phyloP scores from a whole-genome alignment of 1,140 invertebrate species.

The Cherax quadricarinatus region DNA sequence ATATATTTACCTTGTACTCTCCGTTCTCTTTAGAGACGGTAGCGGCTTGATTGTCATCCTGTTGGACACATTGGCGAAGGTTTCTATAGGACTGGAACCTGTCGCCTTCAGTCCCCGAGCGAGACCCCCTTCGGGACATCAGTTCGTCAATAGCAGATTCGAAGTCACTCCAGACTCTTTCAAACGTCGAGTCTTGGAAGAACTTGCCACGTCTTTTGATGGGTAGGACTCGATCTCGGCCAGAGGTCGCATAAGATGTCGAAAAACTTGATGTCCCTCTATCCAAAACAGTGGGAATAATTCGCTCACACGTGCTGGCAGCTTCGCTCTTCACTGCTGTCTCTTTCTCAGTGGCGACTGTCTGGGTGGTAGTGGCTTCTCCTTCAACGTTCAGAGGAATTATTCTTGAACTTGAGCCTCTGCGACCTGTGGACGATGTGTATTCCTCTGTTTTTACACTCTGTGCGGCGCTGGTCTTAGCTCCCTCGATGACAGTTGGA shows the following conservation, averaged over 20 bases:
- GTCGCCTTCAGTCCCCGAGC: conserved; percentile 38
- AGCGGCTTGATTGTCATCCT: conserved; percentile 66
- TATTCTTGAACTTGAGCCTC: conserved; percentile 44
- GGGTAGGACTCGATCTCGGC: conserved; percentile 53
- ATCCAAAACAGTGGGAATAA: conserved; percentile 38
- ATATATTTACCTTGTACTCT: conserved; percentile 62
- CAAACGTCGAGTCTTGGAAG: conserved; percentile 69
- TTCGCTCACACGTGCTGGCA: conserved; percentile 6
- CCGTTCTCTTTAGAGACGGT: conserved; percentile 56
- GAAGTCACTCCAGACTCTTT: conserved; percentile 72
- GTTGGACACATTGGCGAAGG: conserved; percentile 57
- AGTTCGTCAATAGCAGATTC: conserved; percentile 71
- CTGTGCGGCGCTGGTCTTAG: neutral
- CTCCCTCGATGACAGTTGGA: conserved; percentile 22
- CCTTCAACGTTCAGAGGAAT: conserved; percentile 56
- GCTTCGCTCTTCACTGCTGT: neutral
- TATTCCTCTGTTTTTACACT: neutral
- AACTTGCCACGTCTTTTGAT: conserved; percentile 67
- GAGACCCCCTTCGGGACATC: conserved; percentile 45
- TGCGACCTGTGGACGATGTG: neutral
- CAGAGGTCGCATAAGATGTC: neutral
- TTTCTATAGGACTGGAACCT: conserved; percentile 62
- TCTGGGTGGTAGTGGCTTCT: neutral
- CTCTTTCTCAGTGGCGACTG: neutral
- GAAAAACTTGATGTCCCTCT: neutral